Evolutionary conservation across 2,113 vertebrate species (phyloP).

Genomic region (Arothron firmamentum): DNA sequence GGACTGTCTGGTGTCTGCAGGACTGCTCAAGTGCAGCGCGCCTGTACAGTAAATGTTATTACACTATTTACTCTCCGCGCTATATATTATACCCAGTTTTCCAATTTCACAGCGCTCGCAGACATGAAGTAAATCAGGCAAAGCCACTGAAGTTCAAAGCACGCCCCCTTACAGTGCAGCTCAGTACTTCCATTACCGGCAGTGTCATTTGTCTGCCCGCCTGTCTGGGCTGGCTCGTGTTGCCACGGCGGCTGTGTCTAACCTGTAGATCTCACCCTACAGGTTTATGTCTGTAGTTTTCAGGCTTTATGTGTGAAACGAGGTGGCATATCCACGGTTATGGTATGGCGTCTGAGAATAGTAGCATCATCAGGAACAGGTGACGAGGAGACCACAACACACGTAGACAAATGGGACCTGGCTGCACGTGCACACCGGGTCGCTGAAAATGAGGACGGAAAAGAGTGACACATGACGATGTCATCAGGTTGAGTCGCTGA

Average conservation of each 20-base stretch:
- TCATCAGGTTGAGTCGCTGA: too few relatives aligned
- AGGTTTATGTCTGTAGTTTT: too few relatives aligned
- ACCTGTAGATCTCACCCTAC: too few relatives aligned
- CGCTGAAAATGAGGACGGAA: too few relatives aligned
- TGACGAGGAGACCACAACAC: too few relatives aligned
- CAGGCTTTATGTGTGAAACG: too few relatives aligned
- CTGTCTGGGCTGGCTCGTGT: constrained; percentile 16
- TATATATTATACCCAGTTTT: constrained; percentile 30
- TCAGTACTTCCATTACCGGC: constrained; percentile 36
- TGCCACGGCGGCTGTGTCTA: neutral
- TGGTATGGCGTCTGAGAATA: too few relatives aligned
- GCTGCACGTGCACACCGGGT: too few relatives aligned
- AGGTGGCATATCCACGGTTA: too few relatives aligned
- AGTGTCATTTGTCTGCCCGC: constrained; percentile 27
- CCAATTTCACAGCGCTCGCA: constrained; percentile 39
- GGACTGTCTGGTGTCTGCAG: neutral
- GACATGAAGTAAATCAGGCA: constrained; percentile 42
- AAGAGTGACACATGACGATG: too few relatives aligned
- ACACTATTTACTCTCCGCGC: constrained; percentile 28
- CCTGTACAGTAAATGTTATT: constrained; percentile 36
- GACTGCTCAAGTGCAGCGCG: neutral
- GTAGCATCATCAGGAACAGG: too few relatives aligned
- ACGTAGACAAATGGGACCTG: too few relatives aligned
- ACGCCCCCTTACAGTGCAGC: constrained; percentile 18
- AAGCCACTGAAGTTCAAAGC: constrained; percentile 32